Base-by-base conservation (phyloP, 2,113 vertebrate species). In the Neogobius melanostomus region DNA sequence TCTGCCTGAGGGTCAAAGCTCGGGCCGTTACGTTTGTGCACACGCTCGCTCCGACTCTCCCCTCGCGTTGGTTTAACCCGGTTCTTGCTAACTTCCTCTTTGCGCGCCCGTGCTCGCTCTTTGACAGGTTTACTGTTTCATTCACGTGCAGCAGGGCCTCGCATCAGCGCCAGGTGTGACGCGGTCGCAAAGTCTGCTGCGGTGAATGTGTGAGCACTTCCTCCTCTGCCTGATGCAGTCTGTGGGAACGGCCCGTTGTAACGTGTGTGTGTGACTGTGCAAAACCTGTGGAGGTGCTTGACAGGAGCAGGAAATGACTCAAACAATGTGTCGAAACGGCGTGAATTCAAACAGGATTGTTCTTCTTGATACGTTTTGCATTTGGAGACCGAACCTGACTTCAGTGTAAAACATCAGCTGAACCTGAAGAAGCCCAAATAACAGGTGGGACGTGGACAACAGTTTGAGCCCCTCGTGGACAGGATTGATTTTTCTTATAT, bases 171-270 rank as follows among this genome's bases (percentile, higher is more conserved):
- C 1, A n/a, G 43, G 8, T 14, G 17, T 21, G 42, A 64, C 43
- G 15, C 1, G 17, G 7, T 8, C 4, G n/a, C 59, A 52, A 60
- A 68, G 46, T 10, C 15, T 70, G 7, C 14, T 0, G 1, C 15
- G 45, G 56, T 14, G 28, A 7, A 2, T 12, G 53, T 28, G 53
- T 56, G 53, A 56, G 53, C 53, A 71, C 79, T 87, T 88, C 82
- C 84, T 79, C 64, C 72, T 87, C 45, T 64, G 62, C 57, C 78
- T 62, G 77, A 81, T 87, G 10, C 45, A 74, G 77, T 86, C 82
- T 66, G 42, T 60, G 42, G 6, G 42, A 50, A 1, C 12, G 49
- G 12, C 11, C 49, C 4, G 49, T 14, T 50, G 2, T 1, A 11
- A 28, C 5, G 9, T 56, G 53, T 56, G 53, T 56, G 53, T 50